Conservation (phyloP, 2,797 vertebrate species). For the Hoplostethus mediterraneus region DNA sequence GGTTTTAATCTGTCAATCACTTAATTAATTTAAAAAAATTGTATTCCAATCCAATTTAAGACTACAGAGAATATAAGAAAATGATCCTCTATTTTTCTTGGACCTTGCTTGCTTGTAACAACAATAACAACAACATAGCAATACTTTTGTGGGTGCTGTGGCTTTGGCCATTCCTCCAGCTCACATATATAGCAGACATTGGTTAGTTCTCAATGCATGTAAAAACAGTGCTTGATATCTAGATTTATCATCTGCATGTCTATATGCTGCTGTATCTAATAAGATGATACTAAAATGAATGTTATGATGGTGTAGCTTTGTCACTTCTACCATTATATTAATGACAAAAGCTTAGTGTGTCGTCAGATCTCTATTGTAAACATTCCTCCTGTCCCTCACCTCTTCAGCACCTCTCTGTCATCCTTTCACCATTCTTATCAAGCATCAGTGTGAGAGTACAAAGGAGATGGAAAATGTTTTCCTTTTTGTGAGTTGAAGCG, state of each 20-base stretch:
- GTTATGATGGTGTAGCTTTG: slow-evolving; percentile 6
- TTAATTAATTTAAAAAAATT: slow-evolving; percentile 29
- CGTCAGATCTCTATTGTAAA: slow-evolving; percentile 41
- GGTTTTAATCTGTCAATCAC: too few species aligned
- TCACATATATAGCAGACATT: too few species aligned
- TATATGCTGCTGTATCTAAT: not conserved
- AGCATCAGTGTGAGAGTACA: slow-evolving; percentile 25
- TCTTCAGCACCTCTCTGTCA: slow-evolving; percentile 14
- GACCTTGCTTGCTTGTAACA: not conserved
- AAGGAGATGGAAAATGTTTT: slow-evolving; percentile 59
- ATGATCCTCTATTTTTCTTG: not conserved
- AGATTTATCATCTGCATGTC: slow-evolving; percentile 2
- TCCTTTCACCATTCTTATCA: slow-evolving; percentile 23
- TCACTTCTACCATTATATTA: slow-evolving; percentile 17
- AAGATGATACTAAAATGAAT: slow-evolving; percentile 24
- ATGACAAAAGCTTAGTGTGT: slow-evolving; percentile 36
- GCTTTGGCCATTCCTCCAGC: too few species aligned
- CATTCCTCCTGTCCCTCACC: slow-evolving; percentile 32
- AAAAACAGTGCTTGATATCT: slow-evolving; percentile 5
- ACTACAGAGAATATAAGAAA: slow-evolving; percentile 1
- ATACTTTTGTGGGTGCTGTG: too few species aligned
- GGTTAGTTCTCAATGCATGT: not conserved
- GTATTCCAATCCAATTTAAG: slow-evolving; percentile 7
- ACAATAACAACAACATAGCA: too few species aligned
- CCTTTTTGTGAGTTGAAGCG: slow-evolving; percentile 54